Evolutionary conservation across 2,888 invertebrate genomes (phyloP).

Genomic region (Eugnorisma glareosa): DNA sequence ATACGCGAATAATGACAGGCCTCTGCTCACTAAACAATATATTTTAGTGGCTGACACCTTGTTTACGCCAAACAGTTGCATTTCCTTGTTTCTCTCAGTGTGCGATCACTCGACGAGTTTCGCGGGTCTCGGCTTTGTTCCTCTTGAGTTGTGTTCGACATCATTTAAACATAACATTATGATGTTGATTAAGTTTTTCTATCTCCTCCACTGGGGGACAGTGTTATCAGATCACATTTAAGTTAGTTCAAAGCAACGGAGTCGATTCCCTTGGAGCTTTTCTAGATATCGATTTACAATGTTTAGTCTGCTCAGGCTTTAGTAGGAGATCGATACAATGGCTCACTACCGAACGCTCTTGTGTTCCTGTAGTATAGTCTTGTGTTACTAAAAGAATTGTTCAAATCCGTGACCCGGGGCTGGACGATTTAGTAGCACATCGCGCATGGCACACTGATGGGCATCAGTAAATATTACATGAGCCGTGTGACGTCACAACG

Average conservation of each 20-base stretch:
- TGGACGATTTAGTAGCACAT: neutral
- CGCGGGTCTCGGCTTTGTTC: no score
- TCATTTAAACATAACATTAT: neutral
- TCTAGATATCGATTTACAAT: constrained; percentile 1
- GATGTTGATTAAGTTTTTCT: neutral
- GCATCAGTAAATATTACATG: neutral
- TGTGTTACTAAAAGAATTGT: no score
- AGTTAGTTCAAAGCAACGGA: neutral
- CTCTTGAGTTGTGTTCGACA: neutral
- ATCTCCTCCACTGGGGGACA: no score
- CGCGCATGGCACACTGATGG: neutral
- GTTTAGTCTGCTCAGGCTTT: constrained; percentile 1
- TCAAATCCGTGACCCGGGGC: neutral
- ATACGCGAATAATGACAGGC: neutral
- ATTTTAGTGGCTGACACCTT: neutral
- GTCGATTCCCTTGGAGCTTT: neutral
- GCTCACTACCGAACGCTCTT: neutral
- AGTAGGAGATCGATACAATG: neutral
- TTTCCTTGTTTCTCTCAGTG: constrained; percentile 7
- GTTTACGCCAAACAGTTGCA: neutral
- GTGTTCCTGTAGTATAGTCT: neutral
- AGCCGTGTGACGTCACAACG: neutral
- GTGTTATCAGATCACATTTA: neutral
- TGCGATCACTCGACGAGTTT: neutral
- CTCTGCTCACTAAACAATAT: neutral